Conservation (phyloP, 2,113 vertebrate genomes). For the Bubalus kerabau region DNA sequence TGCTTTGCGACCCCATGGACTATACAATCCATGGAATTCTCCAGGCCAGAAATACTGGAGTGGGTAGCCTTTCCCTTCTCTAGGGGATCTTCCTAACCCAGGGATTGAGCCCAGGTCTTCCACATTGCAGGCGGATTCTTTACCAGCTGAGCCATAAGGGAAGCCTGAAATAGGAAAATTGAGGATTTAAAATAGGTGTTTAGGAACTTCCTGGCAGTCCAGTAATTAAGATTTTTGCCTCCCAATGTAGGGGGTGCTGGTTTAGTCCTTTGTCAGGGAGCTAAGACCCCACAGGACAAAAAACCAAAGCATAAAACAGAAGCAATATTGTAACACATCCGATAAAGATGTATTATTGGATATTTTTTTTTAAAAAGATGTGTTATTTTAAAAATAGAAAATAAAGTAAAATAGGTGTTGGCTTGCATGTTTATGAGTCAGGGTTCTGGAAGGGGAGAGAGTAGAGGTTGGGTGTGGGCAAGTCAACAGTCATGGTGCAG, state of each 20-base stretch:
- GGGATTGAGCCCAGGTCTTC: not conserved
- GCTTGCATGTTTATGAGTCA: not conserved
- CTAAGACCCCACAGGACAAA: not conserved
- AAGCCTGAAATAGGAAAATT: not conserved
- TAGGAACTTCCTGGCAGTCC: not conserved
- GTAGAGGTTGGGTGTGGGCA: not conserved
- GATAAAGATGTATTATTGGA: not conserved
- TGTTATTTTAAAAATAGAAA: not conserved
- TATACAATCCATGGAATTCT: not conserved
- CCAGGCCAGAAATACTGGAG: not conserved
- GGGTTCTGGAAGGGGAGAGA: not conserved
- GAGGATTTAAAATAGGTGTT: not conserved
- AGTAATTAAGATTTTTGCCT: not conserved
- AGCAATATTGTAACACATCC: not conserved
- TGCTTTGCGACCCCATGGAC: rapidly evolving
- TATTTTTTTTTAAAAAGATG: not conserved
- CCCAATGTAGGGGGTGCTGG: not conserved
- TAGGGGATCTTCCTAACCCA: not conserved
- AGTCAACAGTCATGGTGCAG: not conserved
- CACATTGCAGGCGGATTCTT: not conserved
- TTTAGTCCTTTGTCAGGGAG: not conserved
- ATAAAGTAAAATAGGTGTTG: not conserved
- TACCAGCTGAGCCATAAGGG: not conserved
- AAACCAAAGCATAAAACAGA: not conserved
- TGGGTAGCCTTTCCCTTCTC: not conserved